phyloP scores from a whole-genome alignment of 2,113 vertebrate species.

The Scomber japonicus region DNA sequence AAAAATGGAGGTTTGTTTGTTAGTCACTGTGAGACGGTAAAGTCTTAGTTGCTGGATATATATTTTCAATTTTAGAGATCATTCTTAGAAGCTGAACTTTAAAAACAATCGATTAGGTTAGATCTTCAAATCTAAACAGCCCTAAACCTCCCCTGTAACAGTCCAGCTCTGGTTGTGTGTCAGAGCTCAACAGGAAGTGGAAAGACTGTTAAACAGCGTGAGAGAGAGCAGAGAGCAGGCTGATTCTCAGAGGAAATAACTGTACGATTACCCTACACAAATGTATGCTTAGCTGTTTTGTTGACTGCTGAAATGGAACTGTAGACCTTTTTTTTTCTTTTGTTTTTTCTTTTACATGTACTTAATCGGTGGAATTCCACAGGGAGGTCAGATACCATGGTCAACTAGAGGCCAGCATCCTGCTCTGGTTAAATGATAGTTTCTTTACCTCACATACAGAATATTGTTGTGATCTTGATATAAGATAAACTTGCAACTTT shows the following conservation, averaged over 20 bases:
- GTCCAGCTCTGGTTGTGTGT: constrained; percentile 43
- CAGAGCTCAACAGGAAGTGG: constrained; percentile 72
- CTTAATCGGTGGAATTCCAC: not conserved
- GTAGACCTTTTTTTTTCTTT: not conserved
- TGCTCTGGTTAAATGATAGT: not conserved
- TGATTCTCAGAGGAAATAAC: constrained; percentile 74
- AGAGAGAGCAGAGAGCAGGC: constrained; percentile 70
- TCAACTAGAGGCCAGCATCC: not conserved
- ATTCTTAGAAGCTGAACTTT: too few species aligned
- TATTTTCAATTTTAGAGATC: not conserved
- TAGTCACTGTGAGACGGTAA: too few species aligned
- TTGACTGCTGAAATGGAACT: not conserved
- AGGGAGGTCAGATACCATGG: constrained; percentile 3
- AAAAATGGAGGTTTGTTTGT: too few species aligned
- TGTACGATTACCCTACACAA: constrained; percentile 14
- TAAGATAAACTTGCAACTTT: too few species aligned
- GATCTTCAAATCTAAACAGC: not conserved
- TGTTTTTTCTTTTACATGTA: not conserved
- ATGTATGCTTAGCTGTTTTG: constrained; percentile 3
- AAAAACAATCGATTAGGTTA: too few species aligned
- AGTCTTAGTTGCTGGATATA: too few species aligned
- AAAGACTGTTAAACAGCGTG: constrained; percentile 75
- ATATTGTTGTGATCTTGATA: not conserved
- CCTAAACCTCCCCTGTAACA: constrained; percentile 31
- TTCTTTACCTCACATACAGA: not conserved